Evolutionary conservation across 2,113 vertebrate genomes (phyloP).

Genomic region (Cyanoramphus novaezelandiae): DNA sequence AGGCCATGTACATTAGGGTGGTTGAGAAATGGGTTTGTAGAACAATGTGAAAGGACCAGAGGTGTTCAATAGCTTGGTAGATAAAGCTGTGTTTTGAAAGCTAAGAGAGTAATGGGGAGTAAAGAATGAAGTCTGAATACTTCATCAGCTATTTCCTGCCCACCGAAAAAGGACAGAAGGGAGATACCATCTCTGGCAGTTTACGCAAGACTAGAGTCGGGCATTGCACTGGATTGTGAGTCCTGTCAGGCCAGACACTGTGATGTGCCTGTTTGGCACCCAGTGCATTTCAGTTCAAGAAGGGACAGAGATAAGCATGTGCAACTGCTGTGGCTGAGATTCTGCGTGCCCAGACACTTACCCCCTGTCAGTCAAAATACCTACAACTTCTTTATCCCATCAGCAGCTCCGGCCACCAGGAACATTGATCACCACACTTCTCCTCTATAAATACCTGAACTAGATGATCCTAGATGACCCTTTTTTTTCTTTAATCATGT

Average conservation of each 20-base stretch:
- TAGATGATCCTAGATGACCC: neutral
- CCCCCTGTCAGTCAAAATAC: neutral
- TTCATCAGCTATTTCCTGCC: neutral
- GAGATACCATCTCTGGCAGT: neutral
- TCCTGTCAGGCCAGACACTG: neutral
- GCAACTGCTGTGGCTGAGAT: neutral
- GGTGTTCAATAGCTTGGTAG: neutral
- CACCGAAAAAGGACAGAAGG: neutral
- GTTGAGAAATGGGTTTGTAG: neutral
- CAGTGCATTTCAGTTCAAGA: neutral
- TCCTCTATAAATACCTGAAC: neutral
- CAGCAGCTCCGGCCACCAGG: neutral
- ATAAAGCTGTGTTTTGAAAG: neutral
- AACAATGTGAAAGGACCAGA: neutral
- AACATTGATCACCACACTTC: neutral
- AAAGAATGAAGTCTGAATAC: neutral
- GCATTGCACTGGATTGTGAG: neutral
- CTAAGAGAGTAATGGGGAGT: neutral
- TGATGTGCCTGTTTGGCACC: neutral
- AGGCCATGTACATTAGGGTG: neutral
- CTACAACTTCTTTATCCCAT: neutral
- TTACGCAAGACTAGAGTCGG: neutral
- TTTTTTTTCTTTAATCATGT: neutral
- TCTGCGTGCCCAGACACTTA: neutral
- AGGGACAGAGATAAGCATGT: neutral